These are phyloP conservation scores for Pomacea maculata DNA, from an alignment of 1,140 invertebrate genomes.

Conservation along the genomic window DNA sequence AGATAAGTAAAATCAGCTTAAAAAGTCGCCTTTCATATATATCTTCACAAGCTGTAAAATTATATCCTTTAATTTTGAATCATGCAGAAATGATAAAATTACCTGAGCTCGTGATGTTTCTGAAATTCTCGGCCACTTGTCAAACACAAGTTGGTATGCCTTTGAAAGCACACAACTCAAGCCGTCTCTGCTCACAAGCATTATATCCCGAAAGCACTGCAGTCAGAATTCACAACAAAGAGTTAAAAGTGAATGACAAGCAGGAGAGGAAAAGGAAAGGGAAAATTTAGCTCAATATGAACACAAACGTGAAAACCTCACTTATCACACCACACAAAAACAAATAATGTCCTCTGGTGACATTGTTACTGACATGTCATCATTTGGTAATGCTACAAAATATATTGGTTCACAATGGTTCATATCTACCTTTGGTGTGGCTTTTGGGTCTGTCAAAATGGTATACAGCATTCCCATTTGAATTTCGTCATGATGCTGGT, in stretches of 20 bases:
- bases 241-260: background rate
- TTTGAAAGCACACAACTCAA: constrained; percentile 81
- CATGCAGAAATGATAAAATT: constrained; percentile 16
- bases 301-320: background rate
- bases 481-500: constrained; percentile 87
- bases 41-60: background rate
- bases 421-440: constrained; percentile 75
- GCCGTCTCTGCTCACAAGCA: constrained; percentile 87
- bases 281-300: no score
- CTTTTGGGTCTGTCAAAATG: constrained; percentile 87
- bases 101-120: constrained; percentile 81
- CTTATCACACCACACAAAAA: background rate
- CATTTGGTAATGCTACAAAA: background rate
- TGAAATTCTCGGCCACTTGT: constrained; percentile 87
- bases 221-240: background rate
- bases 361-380: background rate
- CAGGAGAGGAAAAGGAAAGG: background rate
- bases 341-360: background rate
- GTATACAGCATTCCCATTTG: constrained; percentile 87
- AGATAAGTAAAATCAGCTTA: background rate
- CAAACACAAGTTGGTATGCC: constrained; percentile 84
- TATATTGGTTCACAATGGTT: background rate
- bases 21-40: background rate
- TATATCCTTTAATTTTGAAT: background rate
- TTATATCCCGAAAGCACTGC: constrained; percentile 89